phyloP scores from a whole-genome alignment of 2,888 invertebrate species.

The Slavum lentiscoides region DNA sequence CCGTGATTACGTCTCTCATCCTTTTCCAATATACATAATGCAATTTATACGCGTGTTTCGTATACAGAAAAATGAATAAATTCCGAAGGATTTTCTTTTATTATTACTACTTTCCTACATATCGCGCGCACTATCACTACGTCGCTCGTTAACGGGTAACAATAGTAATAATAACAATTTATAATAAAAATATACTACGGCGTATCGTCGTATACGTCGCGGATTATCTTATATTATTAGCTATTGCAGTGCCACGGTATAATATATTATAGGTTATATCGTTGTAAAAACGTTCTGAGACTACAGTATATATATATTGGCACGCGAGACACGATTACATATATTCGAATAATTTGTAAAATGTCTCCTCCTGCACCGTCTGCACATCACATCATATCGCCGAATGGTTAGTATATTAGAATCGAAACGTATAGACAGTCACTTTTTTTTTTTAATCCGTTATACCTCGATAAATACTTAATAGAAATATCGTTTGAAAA shows the following conservation, averaged over 20 bases:
- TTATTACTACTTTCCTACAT: neutral
- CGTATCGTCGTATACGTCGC: neutral
- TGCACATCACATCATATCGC: neutral
- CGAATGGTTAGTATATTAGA: neutral
- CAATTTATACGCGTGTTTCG: neutral
- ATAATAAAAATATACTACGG: too few relatives aligned
- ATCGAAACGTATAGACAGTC: neutral
- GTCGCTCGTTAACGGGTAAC: too few relatives aligned
- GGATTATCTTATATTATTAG: constrained; percentile 8
- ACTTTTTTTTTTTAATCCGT: neutral
- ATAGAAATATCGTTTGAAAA: constrained; percentile 10
- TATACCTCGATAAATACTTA: constrained; percentile 4
- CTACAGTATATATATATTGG: neutral
- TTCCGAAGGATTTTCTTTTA: neutral
- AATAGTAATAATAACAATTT: neutral
- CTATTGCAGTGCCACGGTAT: too few relatives aligned
- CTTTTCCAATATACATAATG: neutral
- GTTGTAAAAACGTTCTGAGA: constrained; percentile 10
- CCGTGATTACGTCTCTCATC: constrained; percentile 7
- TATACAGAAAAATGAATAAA: too few relatives aligned
- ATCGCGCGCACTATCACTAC: too few relatives aligned
- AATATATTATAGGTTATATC: neutral
- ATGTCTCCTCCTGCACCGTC: neutral
- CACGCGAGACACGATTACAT: neutral
- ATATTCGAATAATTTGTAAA: neutral